Base-by-base conservation (phyloP, 2,888 invertebrate genomes). In the Trichogramma evanescens region DNA sequence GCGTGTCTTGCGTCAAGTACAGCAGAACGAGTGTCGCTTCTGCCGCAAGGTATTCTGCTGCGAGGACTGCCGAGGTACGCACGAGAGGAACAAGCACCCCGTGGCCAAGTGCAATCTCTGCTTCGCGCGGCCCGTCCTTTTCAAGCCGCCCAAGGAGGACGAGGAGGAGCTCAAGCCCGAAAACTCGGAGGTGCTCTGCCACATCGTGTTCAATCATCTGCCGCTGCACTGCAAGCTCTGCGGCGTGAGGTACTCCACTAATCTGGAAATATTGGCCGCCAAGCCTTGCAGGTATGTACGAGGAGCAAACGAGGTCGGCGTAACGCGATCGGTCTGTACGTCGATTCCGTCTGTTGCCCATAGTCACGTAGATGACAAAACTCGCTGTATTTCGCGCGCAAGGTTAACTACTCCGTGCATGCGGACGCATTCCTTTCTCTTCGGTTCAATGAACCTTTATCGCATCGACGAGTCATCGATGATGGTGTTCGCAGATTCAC, bases 1-100 rank as follows among this genome's bases (percentile, higher is more conserved):
- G 26, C 26, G 3, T 26, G 26, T 26, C 0, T 26, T 45, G 8
- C 3, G 2, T 9, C 45, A 45, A n/a, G 9, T 10, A 10, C 8
- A 58, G 7, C 8, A 58, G 42, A 63, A 61, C 53, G 13, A 54
- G n/a, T 65, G 65, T 26, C 58, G 59, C 6, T 9, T 58, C n/a
- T 65, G 65, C 26, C 40, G 5, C 6, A 65, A 65, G 46, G 57
- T 63, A 1, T 65, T 65, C 44, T 65, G 65, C 52, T 65, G 65
- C 40, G 9, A 52, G 9, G 57, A 63, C 1, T 65, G 65, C n/a
- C 62, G 60, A 4, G 51, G 61, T 5, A 8, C 8, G 7, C 65
- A 65, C 60, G 61, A 63, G 52, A 55, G 10, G 2, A 53, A 40
- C 26, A 65, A 65, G 9, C 65, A 65, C 42, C 56, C 65, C 6